Evolutionary conservation across 35 echinoderm and acorn worm species (phyloP), one percentile per base, ranked within the genome.

Genomic region (Lytechinus variegatus): DNA sequence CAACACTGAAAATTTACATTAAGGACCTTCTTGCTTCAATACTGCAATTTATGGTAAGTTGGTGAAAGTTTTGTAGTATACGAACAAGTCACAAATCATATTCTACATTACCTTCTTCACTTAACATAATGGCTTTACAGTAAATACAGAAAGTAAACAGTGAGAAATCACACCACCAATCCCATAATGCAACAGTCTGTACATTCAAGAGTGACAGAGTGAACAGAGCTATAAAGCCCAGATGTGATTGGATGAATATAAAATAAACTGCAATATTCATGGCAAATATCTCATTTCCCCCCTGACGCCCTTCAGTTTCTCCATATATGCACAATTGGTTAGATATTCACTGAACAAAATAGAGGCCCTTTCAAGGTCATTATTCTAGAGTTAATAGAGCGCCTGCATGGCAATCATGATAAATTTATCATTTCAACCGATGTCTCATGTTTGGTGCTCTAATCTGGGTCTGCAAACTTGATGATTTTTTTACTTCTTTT

Each of bases 161-260:
- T 16, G n/a, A 79, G 66, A 79, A 79, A 79, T 79, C 66, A 79
- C 66, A 79, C 66, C 66, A 79, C 66, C 66, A 24, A 79, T 71
- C 66, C 66, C 66, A 79, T 24, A 21, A 79, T 79, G 66, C 66
- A 79, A 24, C 14, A 79, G 16, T 79, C 66, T 21, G 66, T 24
- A 79, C 19, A 79, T 79, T 24, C 16, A 24, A 16, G 21, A 79
- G 66, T n/a, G 66, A 79, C 4, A 79, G 1, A n/a, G 8, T 8
- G 5, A 79, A 19, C 66, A 79, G 66, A 79, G 66, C 66, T 24
- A 79, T n/a, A n/a, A n/a, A 79, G 19, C 66, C n/a, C 66, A 79
- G 66, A 79, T 4, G 66, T 79, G 66, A 79, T 79, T 79, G 66
- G 66, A 79, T 79, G 16, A 79, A 79, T 44, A 44, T 44, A 44